Percentiles rank a stretch among this genome's conserved stretches.
phyloP scores from a whole-genome alignment of 2,888 invertebrate species.

The Tridacna crocea region DNA sequence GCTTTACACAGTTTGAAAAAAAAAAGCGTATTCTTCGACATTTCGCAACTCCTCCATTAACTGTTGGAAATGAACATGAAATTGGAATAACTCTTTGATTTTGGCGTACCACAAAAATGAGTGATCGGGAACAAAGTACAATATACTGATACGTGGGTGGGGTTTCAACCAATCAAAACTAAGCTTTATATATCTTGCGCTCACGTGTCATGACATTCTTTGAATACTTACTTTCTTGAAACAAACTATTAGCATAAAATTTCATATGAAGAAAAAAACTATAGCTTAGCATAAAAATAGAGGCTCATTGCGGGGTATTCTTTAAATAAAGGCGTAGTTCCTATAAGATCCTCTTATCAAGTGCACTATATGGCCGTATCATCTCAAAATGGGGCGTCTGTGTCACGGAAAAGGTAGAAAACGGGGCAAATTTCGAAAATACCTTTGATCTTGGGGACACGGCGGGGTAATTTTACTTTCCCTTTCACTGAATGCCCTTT shows the following conservation, averaged over 20 bases:
- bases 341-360: conserved; percentile 8
- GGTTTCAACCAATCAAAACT: conserved; percentile 5
- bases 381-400: conserved; percentile 6
- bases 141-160: conserved; percentile 11
- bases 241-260: conserved; percentile 5
- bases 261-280: conserved; percentile 17
- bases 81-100: neutral
- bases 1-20: too few relatives aligned
- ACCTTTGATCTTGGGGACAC: too few relatives aligned
- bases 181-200: conserved; percentile 3
- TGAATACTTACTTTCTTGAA: conserved; percentile 4
- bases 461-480: too few relatives aligned
- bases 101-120: neutral
- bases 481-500: too few relatives aligned
- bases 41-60: too few relatives aligned
- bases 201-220: conserved; percentile 26
- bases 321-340: neutral
- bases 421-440: too few relatives aligned
- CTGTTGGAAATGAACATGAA: too few relatives aligned
- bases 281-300: conserved; percentile 12
- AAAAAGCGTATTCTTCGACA: too few relatives aligned
- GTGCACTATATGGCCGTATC: neutral
- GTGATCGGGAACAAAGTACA: neutral
- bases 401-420: neutral
- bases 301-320: neutral